These are phyloP conservation scores for Malurus elegans DNA, from an alignment of 2,113 vertebrate species.

Conservation along the genomic window DNA sequence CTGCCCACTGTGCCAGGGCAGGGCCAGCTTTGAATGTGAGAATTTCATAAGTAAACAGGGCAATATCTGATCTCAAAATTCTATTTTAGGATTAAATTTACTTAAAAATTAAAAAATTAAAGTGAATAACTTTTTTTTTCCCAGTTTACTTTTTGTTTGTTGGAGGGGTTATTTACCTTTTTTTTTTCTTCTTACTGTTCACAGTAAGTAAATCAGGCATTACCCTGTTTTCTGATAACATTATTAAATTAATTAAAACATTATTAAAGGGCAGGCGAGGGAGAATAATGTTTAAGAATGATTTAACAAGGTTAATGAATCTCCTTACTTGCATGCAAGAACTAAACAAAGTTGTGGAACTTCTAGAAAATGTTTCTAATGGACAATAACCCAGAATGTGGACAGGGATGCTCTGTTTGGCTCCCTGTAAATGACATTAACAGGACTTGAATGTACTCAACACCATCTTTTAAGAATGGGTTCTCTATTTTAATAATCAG, in stretches of 20 bases:
- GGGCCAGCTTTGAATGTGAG: not conserved
- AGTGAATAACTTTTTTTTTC: not conserved
- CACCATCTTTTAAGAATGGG: not conserved
- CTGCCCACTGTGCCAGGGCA: not conserved
- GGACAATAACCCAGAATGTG: not conserved
- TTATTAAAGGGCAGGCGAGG: not conserved
- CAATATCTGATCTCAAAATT: not conserved
- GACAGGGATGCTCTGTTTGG: not conserved
- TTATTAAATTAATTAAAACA: not conserved
- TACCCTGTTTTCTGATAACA: not conserved
- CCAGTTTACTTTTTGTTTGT: not conserved
- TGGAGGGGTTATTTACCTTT: accelerated
- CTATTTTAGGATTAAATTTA: not conserved
- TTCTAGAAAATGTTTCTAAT: not conserved
- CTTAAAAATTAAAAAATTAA: not conserved
- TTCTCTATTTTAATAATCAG: not conserved
- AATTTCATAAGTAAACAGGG: not conserved
- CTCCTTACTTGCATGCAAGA: not conserved
- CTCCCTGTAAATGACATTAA: not conserved
- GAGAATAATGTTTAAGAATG: not conserved
- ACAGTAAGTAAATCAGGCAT: not conserved
- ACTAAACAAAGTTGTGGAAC: not conserved
- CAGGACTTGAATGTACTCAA: not conserved
- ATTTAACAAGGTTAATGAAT: not conserved
- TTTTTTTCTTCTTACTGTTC: not conserved